Percentiles rank a stretch among this genome's conserved stretches.
Evolutionary conservation across 2,797 vertebrate species (phyloP).

Genomic region (Champsocephalus gunnari): DNA sequence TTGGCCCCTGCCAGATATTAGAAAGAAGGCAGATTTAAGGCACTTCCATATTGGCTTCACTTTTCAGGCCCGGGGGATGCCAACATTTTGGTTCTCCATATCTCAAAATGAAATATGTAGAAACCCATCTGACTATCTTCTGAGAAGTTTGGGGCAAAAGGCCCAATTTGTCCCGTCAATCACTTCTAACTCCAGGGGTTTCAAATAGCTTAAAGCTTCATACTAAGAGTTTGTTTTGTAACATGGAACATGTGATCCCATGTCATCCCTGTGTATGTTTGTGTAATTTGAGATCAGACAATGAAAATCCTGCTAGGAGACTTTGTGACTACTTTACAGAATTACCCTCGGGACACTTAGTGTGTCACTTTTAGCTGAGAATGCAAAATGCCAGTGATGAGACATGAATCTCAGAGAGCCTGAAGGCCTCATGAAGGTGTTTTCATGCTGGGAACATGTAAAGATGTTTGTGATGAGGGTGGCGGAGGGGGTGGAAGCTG

Average conservation of each 20-base stretch:
- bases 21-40: too few relatives aligned
- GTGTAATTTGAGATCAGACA: conserved; percentile 57
- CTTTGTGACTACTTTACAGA: conserved; percentile 24
- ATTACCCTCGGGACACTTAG: conserved; percentile 22
- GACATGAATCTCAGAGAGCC: conserved; percentile 25
- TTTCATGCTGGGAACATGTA: conserved; percentile 32
- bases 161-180: not conserved
- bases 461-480: conserved; percentile 4
- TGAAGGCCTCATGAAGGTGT: conserved; percentile 23
- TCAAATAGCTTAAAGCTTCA: not conserved
- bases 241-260: not conserved
- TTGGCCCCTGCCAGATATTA: too few relatives aligned
- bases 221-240: conserved; percentile 1
- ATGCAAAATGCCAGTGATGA: conserved; percentile 47
- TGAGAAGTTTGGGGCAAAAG: not conserved
- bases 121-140: too few relatives aligned
- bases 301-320: conserved; percentile 57
- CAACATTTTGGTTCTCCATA: too few relatives aligned
- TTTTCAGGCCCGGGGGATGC: too few relatives aligned
- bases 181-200: not conserved
- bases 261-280: conserved; percentile 27
- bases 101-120: too few relatives aligned
- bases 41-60: too few relatives aligned
- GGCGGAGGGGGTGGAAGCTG: not conserved
- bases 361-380: conserved; percentile 68